Conservation (phyloP, 2,797 vertebrate genomes). For the Momotus momota region DNA sequence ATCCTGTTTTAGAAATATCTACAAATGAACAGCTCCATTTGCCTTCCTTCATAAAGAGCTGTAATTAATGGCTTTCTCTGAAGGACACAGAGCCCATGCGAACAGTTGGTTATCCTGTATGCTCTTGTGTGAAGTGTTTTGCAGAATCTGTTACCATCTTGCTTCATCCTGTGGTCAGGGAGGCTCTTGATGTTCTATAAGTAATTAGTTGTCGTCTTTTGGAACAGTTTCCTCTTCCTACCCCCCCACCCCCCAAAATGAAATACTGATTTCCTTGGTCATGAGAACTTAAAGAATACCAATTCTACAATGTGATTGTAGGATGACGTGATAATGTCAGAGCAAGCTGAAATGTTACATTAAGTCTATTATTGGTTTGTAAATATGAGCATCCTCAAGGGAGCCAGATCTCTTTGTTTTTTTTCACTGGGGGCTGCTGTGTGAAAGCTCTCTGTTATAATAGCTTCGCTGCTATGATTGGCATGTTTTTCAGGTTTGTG, state of each 20-base stretch:
- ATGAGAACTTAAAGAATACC: not conserved
- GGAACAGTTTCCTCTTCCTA: not conserved
- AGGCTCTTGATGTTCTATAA: not conserved
- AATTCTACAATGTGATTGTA: not conserved
- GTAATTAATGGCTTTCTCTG: not conserved
- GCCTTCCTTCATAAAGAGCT: not conserved
- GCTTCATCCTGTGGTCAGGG: not conserved
- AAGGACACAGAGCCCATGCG: not conserved
- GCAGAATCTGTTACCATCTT: not conserved
- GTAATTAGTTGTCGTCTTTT: not conserved
- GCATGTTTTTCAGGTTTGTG: not conserved
- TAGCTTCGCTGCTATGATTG: not conserved
- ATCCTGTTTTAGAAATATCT: not conserved
- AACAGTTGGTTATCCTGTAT: not conserved
- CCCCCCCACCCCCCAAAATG: rapidly evolving
- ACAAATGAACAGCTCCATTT: not conserved
- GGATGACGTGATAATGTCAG: not conserved
- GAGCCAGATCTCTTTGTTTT: not conserved
- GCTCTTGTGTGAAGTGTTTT: not conserved
- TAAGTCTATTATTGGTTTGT: not conserved
- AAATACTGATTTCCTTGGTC: not conserved
- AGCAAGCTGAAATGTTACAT: not conserved
- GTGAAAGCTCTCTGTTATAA: not conserved
- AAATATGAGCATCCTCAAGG: not conserved
- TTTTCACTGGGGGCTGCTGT: not conserved